phyloP scores from a whole-genome alignment of 2,888 invertebrate species.

The Cremastobaeus sp. region DNA sequence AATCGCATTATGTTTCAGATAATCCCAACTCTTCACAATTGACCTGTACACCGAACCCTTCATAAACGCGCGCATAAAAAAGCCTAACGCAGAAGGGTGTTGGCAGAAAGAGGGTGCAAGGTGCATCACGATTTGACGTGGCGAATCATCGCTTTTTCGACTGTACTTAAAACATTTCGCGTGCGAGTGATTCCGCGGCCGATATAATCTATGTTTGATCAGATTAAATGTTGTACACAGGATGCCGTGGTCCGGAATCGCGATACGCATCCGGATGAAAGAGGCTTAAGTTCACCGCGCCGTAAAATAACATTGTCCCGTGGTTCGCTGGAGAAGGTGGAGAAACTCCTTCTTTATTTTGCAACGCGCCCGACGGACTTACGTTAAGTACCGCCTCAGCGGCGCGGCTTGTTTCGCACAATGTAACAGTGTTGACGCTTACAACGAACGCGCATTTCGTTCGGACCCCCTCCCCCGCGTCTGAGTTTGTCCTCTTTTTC shows the following conservation, averaged over 20 bases:
- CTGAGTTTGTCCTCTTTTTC: slow-evolving; percentile 3
- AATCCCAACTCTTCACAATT: slow-evolving; percentile 17
- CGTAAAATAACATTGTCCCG: slow-evolving; percentile 78
- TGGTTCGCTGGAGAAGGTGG: slow-evolving; percentile 67
- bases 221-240: slow-evolving; percentile 76
- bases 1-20: slow-evolving; percentile 23
- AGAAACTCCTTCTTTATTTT: slow-evolving; percentile 69
- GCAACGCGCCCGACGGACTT: slow-evolving; percentile 67
- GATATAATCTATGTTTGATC: slow-evolving; percentile 78
- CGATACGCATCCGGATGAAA: slow-evolving; percentile 75
- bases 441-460: slow-evolving; percentile 50
- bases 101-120: slow-evolving; percentile 26
- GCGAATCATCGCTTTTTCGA: slow-evolving; percentile 47
- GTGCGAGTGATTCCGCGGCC: slow-evolving; percentile 67
- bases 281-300: slow-evolving; percentile 77
- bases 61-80: slow-evolving; percentile 22
- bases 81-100: slow-evolving; percentile 39
- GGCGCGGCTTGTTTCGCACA: slow-evolving; percentile 57
- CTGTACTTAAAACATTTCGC: slow-evolving; percentile 49
- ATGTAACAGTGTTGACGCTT: slow-evolving; percentile 48
- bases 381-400: slow-evolving; percentile 69
- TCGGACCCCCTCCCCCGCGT: slow-evolving; percentile 23
- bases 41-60: slow-evolving; percentile 30
- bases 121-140: slow-evolving; percentile 44
- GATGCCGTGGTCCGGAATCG: slow-evolving; percentile 59